phyloP scores from a whole-genome alignment of 1,140 invertebrate genomes.

The Zaprionus ghesquierei region DNA sequence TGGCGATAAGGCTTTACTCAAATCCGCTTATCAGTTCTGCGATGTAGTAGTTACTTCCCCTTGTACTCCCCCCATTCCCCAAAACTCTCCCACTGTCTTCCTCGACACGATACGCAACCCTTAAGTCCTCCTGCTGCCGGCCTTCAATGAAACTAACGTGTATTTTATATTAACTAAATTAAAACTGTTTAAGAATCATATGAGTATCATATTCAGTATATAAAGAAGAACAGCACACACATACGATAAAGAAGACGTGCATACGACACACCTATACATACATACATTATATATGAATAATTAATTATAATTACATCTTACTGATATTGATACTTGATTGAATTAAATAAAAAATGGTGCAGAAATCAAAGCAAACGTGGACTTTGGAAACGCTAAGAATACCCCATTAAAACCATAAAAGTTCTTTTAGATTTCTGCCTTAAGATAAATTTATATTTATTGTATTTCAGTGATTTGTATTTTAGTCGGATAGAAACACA shows the following conservation, averaged over 20 bases:
- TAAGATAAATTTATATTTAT: neutral
- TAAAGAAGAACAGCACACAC: slow-evolving; percentile 28
- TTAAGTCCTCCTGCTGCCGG: neutral
- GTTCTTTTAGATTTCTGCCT: too few relatives aligned
- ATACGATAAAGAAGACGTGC: slow-evolving; percentile 20
- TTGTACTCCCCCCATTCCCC: neutral
- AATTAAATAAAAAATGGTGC: slow-evolving; percentile 73
- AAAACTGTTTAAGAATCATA: slow-evolving; percentile 27
- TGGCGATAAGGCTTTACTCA: slow-evolving; percentile 1
- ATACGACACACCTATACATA: slow-evolving; percentile 23
- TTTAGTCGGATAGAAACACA: neutral
- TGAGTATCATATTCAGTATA: slow-evolving; percentile 21
- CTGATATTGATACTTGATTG: slow-evolving; percentile 65
- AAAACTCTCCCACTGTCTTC: neutral
- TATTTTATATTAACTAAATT: slow-evolving; percentile 34
- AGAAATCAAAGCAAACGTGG: slow-evolving; percentile 38
- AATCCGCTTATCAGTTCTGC: slow-evolving; percentile 25
- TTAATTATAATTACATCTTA: slow-evolving; percentile 42
- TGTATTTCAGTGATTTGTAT: neutral
- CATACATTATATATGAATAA: slow-evolving; percentile 42
- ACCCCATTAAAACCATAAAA: too few relatives aligned
- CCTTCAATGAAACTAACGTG: slow-evolving; percentile 10
- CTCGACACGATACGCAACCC: neutral
- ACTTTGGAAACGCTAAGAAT: neutral
- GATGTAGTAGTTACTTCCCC: slow-evolving; percentile 27